Evolutionary conservation across 2,113 vertebrate species (phyloP), one percentile per base, ranked within the genome.

Genomic region (Gasterosteus aculeatus): DNA sequence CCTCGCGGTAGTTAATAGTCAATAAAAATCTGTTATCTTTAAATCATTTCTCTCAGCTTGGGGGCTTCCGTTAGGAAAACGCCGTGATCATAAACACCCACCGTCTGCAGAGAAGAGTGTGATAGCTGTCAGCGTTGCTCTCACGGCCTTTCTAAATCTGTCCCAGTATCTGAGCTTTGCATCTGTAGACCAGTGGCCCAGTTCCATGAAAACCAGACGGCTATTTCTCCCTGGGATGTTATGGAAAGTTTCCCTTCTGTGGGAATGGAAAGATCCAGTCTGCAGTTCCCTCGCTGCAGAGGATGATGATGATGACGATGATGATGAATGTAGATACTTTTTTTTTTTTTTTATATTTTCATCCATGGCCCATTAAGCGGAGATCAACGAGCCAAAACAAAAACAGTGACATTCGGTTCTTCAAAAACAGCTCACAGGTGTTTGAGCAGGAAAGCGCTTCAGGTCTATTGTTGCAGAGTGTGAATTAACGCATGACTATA

Each of bases 191-290:
- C 75, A 69, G 58, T 46, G 44, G 29, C 57, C 35, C 62, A 7
- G 56, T 72, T 80, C 78, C 82, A 75, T 85, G 85, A 86, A 78
- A 91, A 87, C 80, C 81, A 73, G 70, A 15, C 14, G 0, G 42
- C 46, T 49, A 5, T 57, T 22, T 66, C 69, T 77, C 71, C 68
- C 39, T 69, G 61, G 73, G 77, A 83, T 72, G 78, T 67, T 59
- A 73, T 87, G 91, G 78, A 87, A 91, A 86, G 31, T 79, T 82
- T 72, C 44, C 10, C 1, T 7, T 77, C 29, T 68, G 80, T 89
- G 86, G 85, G 91, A 92, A 91, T 12, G 85, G 88, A 87, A 92
- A 87, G 72, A 82, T 67, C 53, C 70, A 56, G 54, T 22, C 44
- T 49, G 39, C 59, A 0, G 14, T 67, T 59, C 80, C 78, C 62